Evolutionary conservation across 2,888 invertebrate species (phyloP).

Genomic region (Napeogenes inachia): DNA sequence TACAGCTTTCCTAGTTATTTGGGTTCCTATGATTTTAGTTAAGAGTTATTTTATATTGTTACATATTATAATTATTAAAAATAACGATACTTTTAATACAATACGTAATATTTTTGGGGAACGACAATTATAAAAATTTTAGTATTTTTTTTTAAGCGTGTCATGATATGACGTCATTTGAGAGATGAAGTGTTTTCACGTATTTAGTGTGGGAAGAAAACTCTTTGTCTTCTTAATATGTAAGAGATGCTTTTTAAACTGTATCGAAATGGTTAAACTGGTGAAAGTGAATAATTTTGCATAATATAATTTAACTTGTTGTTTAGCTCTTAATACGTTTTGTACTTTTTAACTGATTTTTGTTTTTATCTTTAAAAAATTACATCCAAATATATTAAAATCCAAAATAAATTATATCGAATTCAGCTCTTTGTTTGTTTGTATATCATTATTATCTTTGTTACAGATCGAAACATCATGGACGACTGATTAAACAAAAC

Average conservation of each 20-base stretch:
- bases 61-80: no score
- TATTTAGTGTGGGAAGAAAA: conserved; percentile 26
- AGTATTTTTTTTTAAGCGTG: not conserved
- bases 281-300: conserved; percentile 19
- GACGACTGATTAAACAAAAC: conserved; percentile 42
- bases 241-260: conserved; percentile 17
- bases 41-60: no score
- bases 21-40: no score
- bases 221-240: conserved; percentile 21
- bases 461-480: conserved; percentile 58
- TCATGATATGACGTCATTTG: conserved; percentile 13
- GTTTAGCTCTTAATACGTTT: not conserved
- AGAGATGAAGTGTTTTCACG: conserved; percentile 3
- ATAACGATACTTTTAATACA: no score
- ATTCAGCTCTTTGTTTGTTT: not conserved
- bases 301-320: not conserved
- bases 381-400: no score
- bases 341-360: not conserved
- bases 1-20: no score
- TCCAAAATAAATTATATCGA: no score
- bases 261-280: conserved; percentile 18
- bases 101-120: no score
- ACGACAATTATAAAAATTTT: not conserved
- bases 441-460: conserved; percentile 33
- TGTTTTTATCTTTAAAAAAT: not conserved